Conservation (phyloP, 2,888 invertebrate genomes). For the Leucophenga maculata region DNA sequence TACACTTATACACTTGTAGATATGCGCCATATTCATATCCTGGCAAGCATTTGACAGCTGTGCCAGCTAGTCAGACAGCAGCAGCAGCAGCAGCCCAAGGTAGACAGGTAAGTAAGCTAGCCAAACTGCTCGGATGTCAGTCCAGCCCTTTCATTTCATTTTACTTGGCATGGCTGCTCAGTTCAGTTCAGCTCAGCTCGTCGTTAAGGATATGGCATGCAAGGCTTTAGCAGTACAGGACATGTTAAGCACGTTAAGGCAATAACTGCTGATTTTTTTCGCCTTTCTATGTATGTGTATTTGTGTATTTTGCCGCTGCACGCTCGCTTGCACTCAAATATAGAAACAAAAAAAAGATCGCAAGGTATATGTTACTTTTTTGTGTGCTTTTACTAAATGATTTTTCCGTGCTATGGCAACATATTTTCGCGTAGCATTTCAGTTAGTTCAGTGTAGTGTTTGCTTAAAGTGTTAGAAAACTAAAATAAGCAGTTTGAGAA, state of each 20-base stretch:
- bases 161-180: neutral
- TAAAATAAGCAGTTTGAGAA: neutral
- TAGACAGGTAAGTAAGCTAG: neutral
- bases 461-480: too few relatives aligned
- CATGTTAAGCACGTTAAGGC: constrained; percentile 18
- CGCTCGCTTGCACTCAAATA: constrained; percentile 7
- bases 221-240: neutral
- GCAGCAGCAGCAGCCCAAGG: neutral
- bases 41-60: constrained; percentile 12
- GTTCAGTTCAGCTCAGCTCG: neutral
- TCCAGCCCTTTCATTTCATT: neutral
- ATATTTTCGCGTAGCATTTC: neutral
- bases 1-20: too few relatives aligned
- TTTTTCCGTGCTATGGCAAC: neutral
- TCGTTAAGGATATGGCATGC: constrained; percentile 9
- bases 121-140: neutral
- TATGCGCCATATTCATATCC: constrained; percentile 7
- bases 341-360: neutral
- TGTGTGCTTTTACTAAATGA: neutral
- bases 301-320: constrained; percentile 16
- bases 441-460: too few relatives aligned
- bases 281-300: neutral
- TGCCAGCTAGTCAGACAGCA: neutral
- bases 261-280: constrained; percentile 17
- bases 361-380: neutral